A percentile compares a stretch with the other conserved stretches of the same genome.
phyloP scores from a whole-genome alignment of 2,888 invertebrate species.

The Hoplodrina blanda region DNA sequence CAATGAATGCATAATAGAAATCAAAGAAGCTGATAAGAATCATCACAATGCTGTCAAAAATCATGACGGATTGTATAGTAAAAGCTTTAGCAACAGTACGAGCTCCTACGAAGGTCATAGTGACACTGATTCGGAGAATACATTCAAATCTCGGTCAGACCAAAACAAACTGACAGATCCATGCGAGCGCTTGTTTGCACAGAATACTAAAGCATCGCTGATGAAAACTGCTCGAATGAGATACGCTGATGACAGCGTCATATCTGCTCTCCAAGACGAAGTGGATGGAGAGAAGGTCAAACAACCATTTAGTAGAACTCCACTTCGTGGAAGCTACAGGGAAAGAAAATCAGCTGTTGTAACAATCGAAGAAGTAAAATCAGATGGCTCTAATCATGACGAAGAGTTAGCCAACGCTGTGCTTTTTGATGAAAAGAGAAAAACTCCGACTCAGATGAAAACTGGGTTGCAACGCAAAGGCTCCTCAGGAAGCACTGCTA shows the following conservation, averaged over 20 bases:
- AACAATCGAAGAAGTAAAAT: constrained; percentile 88
- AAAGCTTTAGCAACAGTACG: constrained; percentile 91
- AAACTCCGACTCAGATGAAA: constrained; percentile 74
- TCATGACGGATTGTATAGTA: constrained; percentile 79
- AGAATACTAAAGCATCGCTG: constrained; percentile 91
- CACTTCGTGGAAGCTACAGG: constrained; percentile 83
- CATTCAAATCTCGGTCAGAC: constrained; percentile 79
- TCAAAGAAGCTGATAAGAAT: constrained; percentile 80
- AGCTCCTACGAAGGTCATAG: constrained; percentile 92
- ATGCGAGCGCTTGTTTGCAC: constrained; percentile 89
- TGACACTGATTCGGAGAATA: constrained; percentile 92
- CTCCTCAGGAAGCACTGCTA: constrained; percentile 74
- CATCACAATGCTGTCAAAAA: constrained; percentile 73
- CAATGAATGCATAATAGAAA: constrained; percentile 85
- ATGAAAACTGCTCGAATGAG: constrained; percentile 92
- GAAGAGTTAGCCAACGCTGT: constrained; percentile 81
- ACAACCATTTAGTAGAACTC: constrained; percentile 80
- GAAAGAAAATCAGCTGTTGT: constrained; percentile 86
- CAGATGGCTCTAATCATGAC: constrained; percentile 82
- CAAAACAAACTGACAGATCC: constrained; percentile 81
- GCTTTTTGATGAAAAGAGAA: constrained; percentile 84
- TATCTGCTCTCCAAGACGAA: constrained; percentile 81
- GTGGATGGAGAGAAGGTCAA: constrained; percentile 85
- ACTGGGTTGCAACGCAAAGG: constrained; percentile 77
- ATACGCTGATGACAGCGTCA: constrained; percentile 87